Evolutionary conservation across 2,113 vertebrate genomes (phyloP).

Genomic region (Channa argus): DNA sequence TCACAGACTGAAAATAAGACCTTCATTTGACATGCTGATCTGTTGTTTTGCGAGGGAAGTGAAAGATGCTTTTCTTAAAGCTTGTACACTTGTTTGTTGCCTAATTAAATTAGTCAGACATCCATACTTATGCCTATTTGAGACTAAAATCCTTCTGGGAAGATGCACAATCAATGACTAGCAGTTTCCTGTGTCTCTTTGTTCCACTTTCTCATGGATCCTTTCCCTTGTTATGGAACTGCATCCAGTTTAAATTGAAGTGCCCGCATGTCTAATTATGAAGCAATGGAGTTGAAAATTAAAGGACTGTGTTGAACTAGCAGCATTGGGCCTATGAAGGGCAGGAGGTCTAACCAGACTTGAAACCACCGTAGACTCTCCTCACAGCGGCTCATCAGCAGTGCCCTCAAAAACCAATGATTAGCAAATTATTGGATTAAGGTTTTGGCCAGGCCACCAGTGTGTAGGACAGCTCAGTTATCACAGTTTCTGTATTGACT

Average conservation of each 20-base stretch:
- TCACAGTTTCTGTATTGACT: not conserved
- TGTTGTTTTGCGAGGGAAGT: slow-evolving; percentile 17
- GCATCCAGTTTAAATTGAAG: slow-evolving; percentile 54
- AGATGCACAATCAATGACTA: slow-evolving; percentile 28
- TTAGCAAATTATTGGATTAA: slow-evolving; percentile 41
- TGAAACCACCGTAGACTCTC: slow-evolving; percentile 1
- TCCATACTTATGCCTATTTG: slow-evolving; percentile 9
- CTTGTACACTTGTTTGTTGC: not conserved
- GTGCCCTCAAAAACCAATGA: slow-evolving; percentile 21
- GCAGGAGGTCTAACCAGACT: slow-evolving; percentile 20
- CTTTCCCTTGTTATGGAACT: slow-evolving; percentile 33
- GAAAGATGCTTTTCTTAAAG: not conserved
- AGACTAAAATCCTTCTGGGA: slow-evolving; percentile 12
- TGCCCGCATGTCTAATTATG: slow-evolving; percentile 66
- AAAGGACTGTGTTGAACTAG: slow-evolving; percentile 40
- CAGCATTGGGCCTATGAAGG: slow-evolving; percentile 19
- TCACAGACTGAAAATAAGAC: slow-evolving; percentile 18
- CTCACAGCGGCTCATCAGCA: not conserved
- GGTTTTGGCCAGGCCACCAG: slow-evolving; percentile 12
- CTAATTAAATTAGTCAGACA: slow-evolving; percentile 24
- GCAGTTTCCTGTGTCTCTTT: slow-evolving; percentile 21
- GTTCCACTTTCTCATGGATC: slow-evolving; percentile 5
- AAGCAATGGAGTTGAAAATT: slow-evolving; percentile 73
- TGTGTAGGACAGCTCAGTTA: slow-evolving; percentile 11
- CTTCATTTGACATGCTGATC: slow-evolving; percentile 18